phyloP scores from a whole-genome alignment of 2,113 vertebrate genomes.

The Oncorhynchus clarkii region DNA sequence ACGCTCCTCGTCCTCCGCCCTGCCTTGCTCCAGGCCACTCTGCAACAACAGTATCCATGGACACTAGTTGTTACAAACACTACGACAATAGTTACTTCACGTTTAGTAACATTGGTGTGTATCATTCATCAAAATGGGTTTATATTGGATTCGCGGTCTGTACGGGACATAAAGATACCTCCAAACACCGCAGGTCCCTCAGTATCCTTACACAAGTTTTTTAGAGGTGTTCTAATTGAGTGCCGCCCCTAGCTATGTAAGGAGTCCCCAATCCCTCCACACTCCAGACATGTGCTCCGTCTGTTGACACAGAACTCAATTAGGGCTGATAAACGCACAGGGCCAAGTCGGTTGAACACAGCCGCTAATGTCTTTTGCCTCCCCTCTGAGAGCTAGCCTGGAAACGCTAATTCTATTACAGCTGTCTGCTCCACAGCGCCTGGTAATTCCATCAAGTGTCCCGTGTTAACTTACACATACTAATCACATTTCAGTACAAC shows the following conservation, averaged over 20 bases:
- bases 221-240: neutral
- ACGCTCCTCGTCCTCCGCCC: conserved; percentile 1
- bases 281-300: conserved; percentile 19
- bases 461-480: conserved; percentile 41
- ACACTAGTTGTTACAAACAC: neutral
- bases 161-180: neutral
- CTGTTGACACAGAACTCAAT: conserved; percentile 71
- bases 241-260: neutral
- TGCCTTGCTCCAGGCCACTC: neutral
- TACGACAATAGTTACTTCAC: neutral
- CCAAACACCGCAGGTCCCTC: neutral
- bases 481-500: conserved; percentile 59
- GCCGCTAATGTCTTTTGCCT: conserved; percentile 49
- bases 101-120: neutral
- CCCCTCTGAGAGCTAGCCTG: conserved; percentile 28
- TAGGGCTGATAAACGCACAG: conserved; percentile 61
- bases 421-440: conserved; percentile 27
- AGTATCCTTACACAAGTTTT: neutral
- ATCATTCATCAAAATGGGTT: neutral
- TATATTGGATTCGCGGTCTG: neutral
- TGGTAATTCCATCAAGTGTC: conserved; percentile 62
- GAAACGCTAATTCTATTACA: conserved; percentile 60
- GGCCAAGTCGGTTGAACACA: conserved; percentile 50
- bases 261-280: neutral
- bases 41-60: neutral